Evolutionary conservation across 2,113 vertebrate species (phyloP).

Genomic region (Otus sunia): DNA sequence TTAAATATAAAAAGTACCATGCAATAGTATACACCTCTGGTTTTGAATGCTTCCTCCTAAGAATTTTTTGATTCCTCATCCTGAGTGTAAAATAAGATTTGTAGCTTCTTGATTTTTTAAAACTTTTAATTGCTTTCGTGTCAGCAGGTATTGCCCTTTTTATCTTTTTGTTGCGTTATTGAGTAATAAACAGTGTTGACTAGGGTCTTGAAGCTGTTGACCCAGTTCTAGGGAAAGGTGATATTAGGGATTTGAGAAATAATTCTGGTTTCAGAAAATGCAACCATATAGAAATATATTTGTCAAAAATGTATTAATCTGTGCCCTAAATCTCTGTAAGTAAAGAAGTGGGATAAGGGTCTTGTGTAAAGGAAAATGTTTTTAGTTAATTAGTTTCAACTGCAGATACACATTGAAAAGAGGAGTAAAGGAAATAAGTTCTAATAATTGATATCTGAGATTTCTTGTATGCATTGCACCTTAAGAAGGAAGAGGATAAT

Average conservation of each 20-base stretch:
- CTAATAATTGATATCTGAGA: not conserved
- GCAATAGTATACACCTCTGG: not conserved
- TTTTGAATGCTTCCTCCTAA: not conserved
- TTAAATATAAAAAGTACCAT: not conserved
- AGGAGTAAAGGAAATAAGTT: not conserved
- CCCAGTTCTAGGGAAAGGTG: not conserved
- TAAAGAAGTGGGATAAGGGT: not conserved
- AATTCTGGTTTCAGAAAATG: not conserved
- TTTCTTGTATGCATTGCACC: not conserved
- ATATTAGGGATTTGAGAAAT: not conserved
- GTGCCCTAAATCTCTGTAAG: not conserved
- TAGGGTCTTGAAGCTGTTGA: not conserved
- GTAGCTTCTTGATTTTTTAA: not conserved
- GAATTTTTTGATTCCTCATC: not conserved
- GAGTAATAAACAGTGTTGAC: not conserved
- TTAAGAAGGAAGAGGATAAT: not conserved
- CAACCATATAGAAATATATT: not conserved
- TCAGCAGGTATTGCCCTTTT: not conserved
- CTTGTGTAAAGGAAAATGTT: not conserved
- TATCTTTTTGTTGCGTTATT: not conserved
- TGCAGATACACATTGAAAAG: not conserved
- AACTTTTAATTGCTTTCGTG: not conserved
- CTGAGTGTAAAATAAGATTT: not conserved
- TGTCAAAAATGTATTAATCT: not conserved
- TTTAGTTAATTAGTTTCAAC: not conserved